phyloP scores from a whole-genome alignment of 2,113 vertebrate species.

The Urocitellus parryii region DNA sequence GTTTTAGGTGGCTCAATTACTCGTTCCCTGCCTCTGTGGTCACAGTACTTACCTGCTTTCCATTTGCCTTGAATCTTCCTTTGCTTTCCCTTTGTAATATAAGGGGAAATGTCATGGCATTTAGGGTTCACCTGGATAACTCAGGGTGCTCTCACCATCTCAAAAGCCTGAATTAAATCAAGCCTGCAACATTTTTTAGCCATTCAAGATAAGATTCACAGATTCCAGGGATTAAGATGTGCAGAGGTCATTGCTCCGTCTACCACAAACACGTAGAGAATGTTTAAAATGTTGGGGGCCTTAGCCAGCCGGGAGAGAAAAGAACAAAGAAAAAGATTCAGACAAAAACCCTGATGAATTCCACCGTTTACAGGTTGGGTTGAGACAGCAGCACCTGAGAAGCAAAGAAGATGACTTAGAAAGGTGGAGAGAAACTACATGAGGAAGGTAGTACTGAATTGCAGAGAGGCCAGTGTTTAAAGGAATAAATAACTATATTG shows the following conservation, averaged over 20 bases:
- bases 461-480: not conserved
- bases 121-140: not conserved
- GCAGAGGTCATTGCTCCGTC: not conserved
- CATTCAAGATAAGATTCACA: not conserved
- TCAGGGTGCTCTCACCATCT: not conserved
- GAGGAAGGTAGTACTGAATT: not conserved
- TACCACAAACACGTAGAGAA: not conserved
- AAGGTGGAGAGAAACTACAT: not conserved
- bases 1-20: not conserved
- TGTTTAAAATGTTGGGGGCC: not conserved
- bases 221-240: not conserved
- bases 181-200: not conserved
- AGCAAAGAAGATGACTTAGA: not conserved
- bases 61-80: not conserved
- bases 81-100: not conserved
- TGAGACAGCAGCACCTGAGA: not conserved
- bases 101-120: not conserved
- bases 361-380: not conserved
- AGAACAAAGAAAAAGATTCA: not conserved
- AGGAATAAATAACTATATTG: not conserved
- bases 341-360: not conserved
- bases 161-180: not conserved
- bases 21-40: not conserved
- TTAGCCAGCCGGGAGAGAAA: not conserved
- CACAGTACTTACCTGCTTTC: not conserved